Percentiles rank a stretch among this genome's conserved stretches.
These are phyloP conservation scores for Poliocrania exsul DNA, from an alignment of 2,797 vertebrate genomes.

Conservation along the genomic window DNA sequence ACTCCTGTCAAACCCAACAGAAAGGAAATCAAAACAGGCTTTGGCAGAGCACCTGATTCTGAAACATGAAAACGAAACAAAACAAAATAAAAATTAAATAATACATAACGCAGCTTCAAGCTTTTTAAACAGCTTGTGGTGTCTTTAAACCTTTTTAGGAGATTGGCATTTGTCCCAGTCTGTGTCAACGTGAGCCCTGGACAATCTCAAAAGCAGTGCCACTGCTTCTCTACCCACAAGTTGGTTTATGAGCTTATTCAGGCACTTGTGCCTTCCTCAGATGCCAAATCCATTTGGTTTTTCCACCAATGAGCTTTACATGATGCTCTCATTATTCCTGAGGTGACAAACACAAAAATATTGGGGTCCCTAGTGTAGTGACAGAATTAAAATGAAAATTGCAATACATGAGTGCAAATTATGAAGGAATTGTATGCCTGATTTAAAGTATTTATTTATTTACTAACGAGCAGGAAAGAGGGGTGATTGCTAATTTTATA, in stretches of 20 bases:
- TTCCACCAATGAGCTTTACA: constrained; percentile 13
- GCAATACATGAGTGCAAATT: background rate
- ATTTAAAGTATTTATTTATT: background rate
- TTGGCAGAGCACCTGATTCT: background rate
- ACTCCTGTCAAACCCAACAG: background rate
- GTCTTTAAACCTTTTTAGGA: background rate
- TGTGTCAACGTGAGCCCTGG: background rate
- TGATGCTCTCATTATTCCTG: background rate
- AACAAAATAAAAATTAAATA: background rate
- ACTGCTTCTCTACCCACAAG: background rate
- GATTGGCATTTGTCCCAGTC: background rate
- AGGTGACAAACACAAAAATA: background rate
- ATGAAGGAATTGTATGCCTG: background rate
- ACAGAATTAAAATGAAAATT: background rate
- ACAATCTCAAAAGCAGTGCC: background rate
- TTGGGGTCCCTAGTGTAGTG: background rate
- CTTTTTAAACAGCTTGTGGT: background rate
- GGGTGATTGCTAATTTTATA: background rate
- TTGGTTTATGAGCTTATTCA: background rate
- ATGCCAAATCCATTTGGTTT: constrained; percentile 51
- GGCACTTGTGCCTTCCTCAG: constrained; percentile 44
- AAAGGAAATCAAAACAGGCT: background rate
- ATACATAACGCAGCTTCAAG: background rate
- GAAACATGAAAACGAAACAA: background rate
- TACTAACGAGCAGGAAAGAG: background rate